Percentiles rank a stretch among this genome's conserved stretches.
phyloP scores from a whole-genome alignment of 2,888 invertebrate genomes.

The Amiota minor region DNA sequence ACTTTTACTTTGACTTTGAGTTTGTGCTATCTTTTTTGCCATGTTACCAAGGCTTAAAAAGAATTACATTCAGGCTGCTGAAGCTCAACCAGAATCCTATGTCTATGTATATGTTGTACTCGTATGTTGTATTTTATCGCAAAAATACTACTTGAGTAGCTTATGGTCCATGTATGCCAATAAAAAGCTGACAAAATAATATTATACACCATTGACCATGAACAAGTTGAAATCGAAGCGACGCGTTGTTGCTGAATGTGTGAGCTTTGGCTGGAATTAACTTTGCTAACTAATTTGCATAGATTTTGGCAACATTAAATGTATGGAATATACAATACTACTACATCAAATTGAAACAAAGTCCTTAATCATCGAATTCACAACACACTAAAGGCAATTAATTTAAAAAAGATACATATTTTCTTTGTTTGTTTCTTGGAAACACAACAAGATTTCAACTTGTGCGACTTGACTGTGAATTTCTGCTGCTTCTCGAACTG shows the following conservation, averaged over 20 bases:
- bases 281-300: slow-evolving; percentile 37
- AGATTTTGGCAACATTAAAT: slow-evolving; percentile 1
- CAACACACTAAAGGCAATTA: slow-evolving; percentile 14
- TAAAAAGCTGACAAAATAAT: slow-evolving; percentile 70
- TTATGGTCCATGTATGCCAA: slow-evolving; percentile 67
- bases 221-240: slow-evolving; percentile 41
- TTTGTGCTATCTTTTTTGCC: slow-evolving; percentile 41
- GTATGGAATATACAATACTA: too few species aligned
- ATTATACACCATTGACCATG: slow-evolving; percentile 57
- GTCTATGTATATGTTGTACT: too few species aligned
- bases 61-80: too few species aligned
- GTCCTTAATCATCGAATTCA: slow-evolving; percentile 20
- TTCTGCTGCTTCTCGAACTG: neutral
- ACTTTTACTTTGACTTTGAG: slow-evolving; percentile 49
- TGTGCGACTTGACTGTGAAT: slow-evolving; percentile 1
- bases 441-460: slow-evolving; percentile 28
- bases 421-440: slow-evolving; percentile 38
- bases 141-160: slow-evolving; percentile 70
- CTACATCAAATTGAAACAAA: neutral
- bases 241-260: slow-evolving; percentile 45
- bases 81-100: too few species aligned
- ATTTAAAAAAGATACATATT: neutral
- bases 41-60: too few species aligned
- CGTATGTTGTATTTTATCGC: slow-evolving; percentile 66
- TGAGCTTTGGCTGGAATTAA: slow-evolving; percentile 29